phyloP scores from a whole-genome alignment of 2,113 vertebrate genomes.

The Sebastes fasciatus region DNA sequence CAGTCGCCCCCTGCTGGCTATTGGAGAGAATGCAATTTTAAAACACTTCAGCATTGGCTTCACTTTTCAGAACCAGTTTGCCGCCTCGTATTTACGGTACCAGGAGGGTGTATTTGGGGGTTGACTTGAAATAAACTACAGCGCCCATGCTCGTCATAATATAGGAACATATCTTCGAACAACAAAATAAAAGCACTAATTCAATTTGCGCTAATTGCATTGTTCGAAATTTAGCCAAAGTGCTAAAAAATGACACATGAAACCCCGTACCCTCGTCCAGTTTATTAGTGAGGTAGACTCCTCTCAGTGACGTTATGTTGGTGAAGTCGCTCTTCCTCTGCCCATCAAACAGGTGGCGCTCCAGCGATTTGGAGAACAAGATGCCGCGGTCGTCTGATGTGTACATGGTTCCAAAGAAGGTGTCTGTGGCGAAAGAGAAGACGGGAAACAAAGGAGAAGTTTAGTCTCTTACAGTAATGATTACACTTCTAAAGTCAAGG shows the following conservation, averaged over 20 bases:
- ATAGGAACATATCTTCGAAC: neutral
- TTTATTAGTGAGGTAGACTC: slow-evolving; percentile 83
- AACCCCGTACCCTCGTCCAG: slow-evolving; percentile 76
- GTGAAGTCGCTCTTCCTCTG: slow-evolving; percentile 84
- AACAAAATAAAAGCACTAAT: neutral
- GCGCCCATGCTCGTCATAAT: neutral
- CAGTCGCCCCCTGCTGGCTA: too few relatives aligned
- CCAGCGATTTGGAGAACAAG: slow-evolving; percentile 84
- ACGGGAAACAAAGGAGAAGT: neutral
- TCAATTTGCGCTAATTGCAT: neutral
- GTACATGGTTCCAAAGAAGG: slow-evolving; percentile 86
- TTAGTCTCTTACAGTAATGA: neutral
- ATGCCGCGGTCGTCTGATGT: slow-evolving; percentile 81
- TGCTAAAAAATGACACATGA: neutral
- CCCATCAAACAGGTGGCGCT: slow-evolving; percentile 81
- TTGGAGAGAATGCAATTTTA: too few relatives aligned
- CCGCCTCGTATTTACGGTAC: too few relatives aligned
- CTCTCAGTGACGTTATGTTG: slow-evolving; percentile 81
- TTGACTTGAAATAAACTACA: neutral
- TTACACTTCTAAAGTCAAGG: neutral
- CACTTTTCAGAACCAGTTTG: too few relatives aligned
- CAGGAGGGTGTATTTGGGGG: neutral
- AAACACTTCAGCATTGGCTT: too few relatives aligned
- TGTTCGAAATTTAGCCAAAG: too few relatives aligned
- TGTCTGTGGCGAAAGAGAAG: slow-evolving; percentile 68